Evolutionary conservation across 2,797 vertebrate genomes (phyloP).

Genomic region (Uromys caudimaculatus): DNA sequence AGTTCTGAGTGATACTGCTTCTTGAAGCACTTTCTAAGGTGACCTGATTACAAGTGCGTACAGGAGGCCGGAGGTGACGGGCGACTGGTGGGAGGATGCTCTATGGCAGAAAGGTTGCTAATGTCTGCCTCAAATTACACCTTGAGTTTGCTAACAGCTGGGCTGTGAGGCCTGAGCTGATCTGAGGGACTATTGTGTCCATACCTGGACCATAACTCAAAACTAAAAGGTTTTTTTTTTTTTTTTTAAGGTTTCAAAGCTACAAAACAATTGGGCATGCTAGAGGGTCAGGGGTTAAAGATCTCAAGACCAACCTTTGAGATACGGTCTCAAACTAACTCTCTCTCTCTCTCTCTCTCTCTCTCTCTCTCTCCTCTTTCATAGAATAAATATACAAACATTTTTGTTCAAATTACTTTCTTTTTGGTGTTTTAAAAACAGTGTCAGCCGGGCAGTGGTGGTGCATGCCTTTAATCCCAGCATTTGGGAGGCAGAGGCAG

Average conservation of each 20-base stretch:
- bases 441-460: too few species aligned
- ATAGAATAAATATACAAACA: not conserved
- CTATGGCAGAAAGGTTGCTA: not conserved
- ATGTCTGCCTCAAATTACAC: not conserved
- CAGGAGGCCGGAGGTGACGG: not conserved
- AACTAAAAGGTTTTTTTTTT: not conserved
- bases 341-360: not conserved
- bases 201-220: not conserved
- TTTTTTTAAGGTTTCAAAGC: conserved; percentile 9
- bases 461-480: too few species aligned
- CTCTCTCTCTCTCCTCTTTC: too few species aligned
- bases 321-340: not conserved
- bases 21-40: not conserved
- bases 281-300: not conserved
- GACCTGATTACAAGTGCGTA: not conserved
- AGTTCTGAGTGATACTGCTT: conserved; percentile 31
- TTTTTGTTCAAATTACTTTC: conserved; percentile 30
- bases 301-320: not conserved
- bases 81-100: not conserved
- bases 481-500: too few species aligned
- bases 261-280: not conserved
- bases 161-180: not conserved
- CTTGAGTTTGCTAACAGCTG: not conserved
- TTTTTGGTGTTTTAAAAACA: not conserved
- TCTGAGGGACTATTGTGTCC: not conserved